phyloP scores from a whole-genome alignment of 2,797 vertebrate species.

The Pseudochirops corinnae region DNA sequence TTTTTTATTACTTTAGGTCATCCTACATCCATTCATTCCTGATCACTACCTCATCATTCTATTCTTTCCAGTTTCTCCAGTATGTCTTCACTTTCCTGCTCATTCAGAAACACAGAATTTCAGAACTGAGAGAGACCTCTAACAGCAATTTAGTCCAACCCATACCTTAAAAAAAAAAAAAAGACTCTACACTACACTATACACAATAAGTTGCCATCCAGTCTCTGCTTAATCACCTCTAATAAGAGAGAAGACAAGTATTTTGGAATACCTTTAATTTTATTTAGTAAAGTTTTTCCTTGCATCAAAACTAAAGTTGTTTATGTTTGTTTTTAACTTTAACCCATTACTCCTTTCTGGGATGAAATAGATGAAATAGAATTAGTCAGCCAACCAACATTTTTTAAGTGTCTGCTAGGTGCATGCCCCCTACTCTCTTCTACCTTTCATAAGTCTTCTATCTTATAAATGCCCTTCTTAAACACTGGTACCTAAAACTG shows the following conservation, averaged over 20 bases:
- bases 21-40: background rate
- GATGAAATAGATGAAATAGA: too few species aligned
- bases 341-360: background rate
- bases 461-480: background rate
- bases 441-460: background rate
- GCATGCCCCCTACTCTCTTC: background rate
- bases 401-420: background rate
- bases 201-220: too few species aligned
- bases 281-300: too few species aligned
- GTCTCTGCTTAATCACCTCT: too few species aligned
- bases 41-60: background rate
- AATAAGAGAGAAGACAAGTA: too few species aligned
- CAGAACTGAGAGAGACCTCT: background rate
- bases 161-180: too few species aligned
- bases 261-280: too few species aligned
- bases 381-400: background rate
- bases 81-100: background rate
- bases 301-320: too few species aligned
- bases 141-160: too few species aligned
- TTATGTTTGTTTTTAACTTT: background rate
- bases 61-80: background rate
- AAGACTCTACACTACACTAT: background rate
- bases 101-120: background rate
- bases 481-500: background rate
- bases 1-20: background rate